Evolutionary conservation across 2,113 vertebrate species (phyloP).

Genomic region (Chaetodon auriga): DNA sequence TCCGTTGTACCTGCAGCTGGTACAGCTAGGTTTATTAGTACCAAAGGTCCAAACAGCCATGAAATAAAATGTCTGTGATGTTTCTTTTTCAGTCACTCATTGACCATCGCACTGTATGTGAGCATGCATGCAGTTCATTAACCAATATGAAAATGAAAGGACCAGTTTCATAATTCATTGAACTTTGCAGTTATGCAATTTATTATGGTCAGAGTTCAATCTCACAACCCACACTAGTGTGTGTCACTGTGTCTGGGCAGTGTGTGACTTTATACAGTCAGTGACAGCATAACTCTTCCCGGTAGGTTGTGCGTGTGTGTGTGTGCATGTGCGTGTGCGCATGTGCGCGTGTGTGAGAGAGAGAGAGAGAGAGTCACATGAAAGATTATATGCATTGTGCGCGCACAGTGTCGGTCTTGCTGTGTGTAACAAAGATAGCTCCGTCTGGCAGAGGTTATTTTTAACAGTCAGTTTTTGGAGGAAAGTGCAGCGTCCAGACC

Average conservation of each 20-base stretch:
- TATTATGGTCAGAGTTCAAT: conserved; percentile 37
- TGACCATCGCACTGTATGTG: not conserved
- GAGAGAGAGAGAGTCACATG: not conserved
- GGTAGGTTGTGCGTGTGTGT: conserved; percentile 30
- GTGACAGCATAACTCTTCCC: not conserved
- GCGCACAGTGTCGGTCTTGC: not conserved
- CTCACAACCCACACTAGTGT: not conserved
- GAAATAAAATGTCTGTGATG: not conserved
- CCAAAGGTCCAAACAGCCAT: conserved; percentile 18
- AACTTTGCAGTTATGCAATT: conserved; percentile 5
- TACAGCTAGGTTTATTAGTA: not conserved
- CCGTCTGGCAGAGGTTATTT: conserved; percentile 53
- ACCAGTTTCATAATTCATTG: not conserved
- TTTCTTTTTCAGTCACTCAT: conserved; percentile 1
- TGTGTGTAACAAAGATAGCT: conserved; percentile 16
- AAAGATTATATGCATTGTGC: conserved; percentile 2
- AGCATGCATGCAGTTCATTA: not conserved
- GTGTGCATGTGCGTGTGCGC: not conserved
- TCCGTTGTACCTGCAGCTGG: not conserved
- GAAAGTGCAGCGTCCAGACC: conserved; percentile 19
- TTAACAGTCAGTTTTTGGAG: conserved; percentile 34
- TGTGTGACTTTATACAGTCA: not conserved
- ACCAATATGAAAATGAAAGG: not conserved
- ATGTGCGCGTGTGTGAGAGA: not conserved
- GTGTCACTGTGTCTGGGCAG: not conserved